Evolutionary conservation across 1,140 invertebrate genomes (phyloP).

Genomic region (Zaprionus africanus): DNA sequence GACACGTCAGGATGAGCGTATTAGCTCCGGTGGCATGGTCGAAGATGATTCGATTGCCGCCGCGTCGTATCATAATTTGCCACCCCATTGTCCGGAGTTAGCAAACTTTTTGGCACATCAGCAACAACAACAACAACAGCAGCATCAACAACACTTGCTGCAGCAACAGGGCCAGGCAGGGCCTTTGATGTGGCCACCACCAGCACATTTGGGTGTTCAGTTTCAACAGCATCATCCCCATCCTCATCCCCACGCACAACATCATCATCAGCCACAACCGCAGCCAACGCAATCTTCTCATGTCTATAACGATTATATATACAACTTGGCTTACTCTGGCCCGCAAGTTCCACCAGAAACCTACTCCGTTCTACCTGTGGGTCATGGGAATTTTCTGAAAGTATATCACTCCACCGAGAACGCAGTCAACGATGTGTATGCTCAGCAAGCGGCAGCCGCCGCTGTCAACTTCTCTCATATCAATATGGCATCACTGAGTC

Average conservation of each 20-base stretch:
- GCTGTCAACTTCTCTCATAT: conserved; percentile 66
- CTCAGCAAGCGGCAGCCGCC: conserved; percentile 38
- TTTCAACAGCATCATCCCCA: conserved; percentile 51
- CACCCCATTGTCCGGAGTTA: conserved; percentile 58
- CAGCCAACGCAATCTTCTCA: conserved; percentile 45
- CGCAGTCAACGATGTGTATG: conserved; percentile 50
- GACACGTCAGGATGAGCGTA: conserved; percentile 68
- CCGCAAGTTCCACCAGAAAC: conserved; percentile 67
- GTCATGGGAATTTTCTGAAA: conserved; percentile 80
- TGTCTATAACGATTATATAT: conserved; percentile 72
- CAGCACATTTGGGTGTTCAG: conserved; percentile 50
- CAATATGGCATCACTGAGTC: conserved; percentile 65
- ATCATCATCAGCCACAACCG: conserved; percentile 52
- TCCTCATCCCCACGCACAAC: conserved; percentile 46
- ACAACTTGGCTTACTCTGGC: conserved; percentile 61
- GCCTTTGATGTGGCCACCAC: conserved; percentile 62
- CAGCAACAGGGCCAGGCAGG: conserved; percentile 48
- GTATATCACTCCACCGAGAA: conserved; percentile 79
- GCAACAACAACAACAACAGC: conserved; percentile 61
- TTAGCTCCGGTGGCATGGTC: conserved; percentile 37
- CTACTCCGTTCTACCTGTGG: conserved; percentile 78
- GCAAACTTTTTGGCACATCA: conserved; percentile 63
- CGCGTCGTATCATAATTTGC: conserved; percentile 46
- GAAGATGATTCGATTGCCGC: conserved; percentile 44
- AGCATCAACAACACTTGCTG: conserved; percentile 39